Base-by-base conservation (phyloP, 2,113 vertebrate species). In the Silurus asotus region DNA sequence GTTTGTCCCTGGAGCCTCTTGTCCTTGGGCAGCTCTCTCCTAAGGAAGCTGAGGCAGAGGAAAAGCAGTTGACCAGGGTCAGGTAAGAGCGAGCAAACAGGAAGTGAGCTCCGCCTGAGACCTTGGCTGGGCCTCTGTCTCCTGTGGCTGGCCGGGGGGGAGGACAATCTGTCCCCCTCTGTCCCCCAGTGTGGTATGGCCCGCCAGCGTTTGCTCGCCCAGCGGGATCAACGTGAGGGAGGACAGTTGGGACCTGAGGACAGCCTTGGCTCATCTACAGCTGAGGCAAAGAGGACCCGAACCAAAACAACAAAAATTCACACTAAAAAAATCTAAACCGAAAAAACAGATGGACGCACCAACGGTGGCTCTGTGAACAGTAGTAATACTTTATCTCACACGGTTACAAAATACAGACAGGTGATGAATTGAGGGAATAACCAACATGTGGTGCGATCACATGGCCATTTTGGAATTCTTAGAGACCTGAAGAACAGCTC, bases 91-190 rank as follows among this genome's bases (percentile, higher is more conserved):
- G 84, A 87, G 87, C 92, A 94, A 94, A 94, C 95, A 94, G 94
- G 93, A 95, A 94, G 92, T 89, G 93, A 89, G 89, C 91, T 89
- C 90, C 90, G 91, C 91, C 92, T 89, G 87, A 88, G 92, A 91
- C 91, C 92, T 94, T 95, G 95, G 94, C 94, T 86, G 84, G 91
- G 89, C 87, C 90, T 75, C 84, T 80, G 89, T 90, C 90, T 93
- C 94, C 93, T 87, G 93, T 90, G 91, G 91, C 92, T 90, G 59
- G 90, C 92, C 92, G 84, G 94, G 77, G 90, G 92, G 92, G 91
- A 94, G 82, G 93, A 89, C 94, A 95, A 94, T 95, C 94, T 95
- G 95, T 95, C 94, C 94, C 94, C 89, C 94, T 95, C 94, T 95
- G 95, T 95, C 94, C 94, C 94, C 88, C 94, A 94, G 91, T 92